phyloP scores from a whole-genome alignment of 2,113 vertebrate genomes.

The Ariopsis seemanni region DNA sequence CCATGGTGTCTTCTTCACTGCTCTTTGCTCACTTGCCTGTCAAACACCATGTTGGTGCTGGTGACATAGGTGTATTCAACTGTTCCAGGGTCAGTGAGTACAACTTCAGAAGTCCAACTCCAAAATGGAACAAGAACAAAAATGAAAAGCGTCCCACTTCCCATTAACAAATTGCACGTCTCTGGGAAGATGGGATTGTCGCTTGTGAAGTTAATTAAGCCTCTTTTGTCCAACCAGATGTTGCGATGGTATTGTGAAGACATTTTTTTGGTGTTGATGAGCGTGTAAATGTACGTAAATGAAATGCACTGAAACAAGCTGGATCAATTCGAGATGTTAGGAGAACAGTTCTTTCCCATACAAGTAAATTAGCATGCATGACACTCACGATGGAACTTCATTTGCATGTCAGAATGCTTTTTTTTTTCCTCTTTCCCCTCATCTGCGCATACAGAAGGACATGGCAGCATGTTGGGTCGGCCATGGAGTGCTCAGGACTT shows the following conservation, averaged over 20 bases:
- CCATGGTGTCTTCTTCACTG: background rate
- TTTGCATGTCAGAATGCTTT: background rate
- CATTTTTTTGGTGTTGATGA: conserved; percentile 1
- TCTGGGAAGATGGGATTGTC: background rate
- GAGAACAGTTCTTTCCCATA: background rate
- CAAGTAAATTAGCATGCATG: conserved; percentile 18
- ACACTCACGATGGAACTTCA: background rate
- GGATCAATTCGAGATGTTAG: background rate
- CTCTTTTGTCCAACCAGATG: conserved; percentile 1
- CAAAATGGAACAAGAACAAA: conserved; percentile 3
- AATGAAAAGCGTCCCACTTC: background rate
- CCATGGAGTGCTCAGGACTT: background rate
- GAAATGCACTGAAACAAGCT: background rate
- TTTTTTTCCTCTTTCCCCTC: background rate
- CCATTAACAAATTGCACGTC: background rate
- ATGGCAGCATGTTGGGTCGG: background rate
- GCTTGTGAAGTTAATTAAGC: background rate
- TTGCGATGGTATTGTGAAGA: background rate
- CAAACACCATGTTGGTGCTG: background rate
- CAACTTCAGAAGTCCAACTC: background rate
- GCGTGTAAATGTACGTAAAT: background rate
- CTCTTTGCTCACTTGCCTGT: background rate
- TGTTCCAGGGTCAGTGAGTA: conserved; percentile 44
- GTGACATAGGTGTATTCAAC: conserved; percentile 25
- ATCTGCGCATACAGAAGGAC: background rate